A percentile compares a stretch with the other conserved stretches of the same genome.
Conservation (phyloP, 1,140 invertebrate species). For the Marisa cornuarietis region DNA sequence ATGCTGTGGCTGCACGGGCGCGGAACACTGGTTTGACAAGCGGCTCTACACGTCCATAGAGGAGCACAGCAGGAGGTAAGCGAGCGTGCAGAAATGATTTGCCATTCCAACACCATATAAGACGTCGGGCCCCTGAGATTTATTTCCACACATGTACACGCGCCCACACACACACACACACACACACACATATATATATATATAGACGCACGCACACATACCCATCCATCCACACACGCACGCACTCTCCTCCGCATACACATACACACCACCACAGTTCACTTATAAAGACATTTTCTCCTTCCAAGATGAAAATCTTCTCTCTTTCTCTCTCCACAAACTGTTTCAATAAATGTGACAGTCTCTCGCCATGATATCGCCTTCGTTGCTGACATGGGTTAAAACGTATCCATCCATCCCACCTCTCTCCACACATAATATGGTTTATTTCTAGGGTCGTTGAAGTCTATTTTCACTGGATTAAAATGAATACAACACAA, state of each 20-base stretch:
- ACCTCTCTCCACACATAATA: too few relatives aligned
- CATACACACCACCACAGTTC: neutral
- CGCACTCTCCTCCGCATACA: neutral
- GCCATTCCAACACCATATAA: conserved; percentile 12
- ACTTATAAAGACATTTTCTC: neutral
- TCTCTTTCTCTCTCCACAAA: too few relatives aligned
- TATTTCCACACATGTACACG: neutral
- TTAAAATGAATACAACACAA: too few relatives aligned
- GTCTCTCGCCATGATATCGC: too few relatives aligned
- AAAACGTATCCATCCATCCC: too few relatives aligned
- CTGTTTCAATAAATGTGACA: too few relatives aligned
- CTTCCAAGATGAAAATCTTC: too few relatives aligned
- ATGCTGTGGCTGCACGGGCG: neutral
- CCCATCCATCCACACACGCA: neutral
- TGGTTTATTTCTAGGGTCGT: too few relatives aligned
- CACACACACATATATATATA: too few relatives aligned
- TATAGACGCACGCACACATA: neutral
- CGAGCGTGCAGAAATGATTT: conserved; percentile 10
- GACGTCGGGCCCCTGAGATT: neutral
- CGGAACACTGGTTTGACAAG: conserved; percentile 1
- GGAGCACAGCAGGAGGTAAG: conserved; percentile 8
- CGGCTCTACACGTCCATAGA: neutral
- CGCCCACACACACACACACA: neutral
- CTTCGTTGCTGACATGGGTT: too few relatives aligned
- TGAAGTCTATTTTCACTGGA: too few relatives aligned